phyloP scores from a whole-genome alignment of 2,888 invertebrate genomes.

The Cheilosia grossa region DNA sequence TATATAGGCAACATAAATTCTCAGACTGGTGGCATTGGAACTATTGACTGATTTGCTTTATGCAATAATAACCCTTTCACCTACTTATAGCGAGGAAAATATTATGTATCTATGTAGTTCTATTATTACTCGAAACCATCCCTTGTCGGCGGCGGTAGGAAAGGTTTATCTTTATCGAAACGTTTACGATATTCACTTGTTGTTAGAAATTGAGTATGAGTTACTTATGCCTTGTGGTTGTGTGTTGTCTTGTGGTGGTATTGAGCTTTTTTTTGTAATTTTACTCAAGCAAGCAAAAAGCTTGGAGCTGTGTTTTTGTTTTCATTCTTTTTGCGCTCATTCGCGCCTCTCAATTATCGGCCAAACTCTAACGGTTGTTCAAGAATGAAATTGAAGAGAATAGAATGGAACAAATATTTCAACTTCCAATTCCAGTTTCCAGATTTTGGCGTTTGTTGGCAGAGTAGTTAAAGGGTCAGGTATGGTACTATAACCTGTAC shows the following conservation, averaged over 20 bases:
- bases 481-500: too few species aligned
- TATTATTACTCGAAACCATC: slow-evolving; percentile 62
- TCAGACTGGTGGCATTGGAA: slow-evolving; percentile 59
- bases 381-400: too few species aligned
- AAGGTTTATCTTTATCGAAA: slow-evolving; percentile 26
- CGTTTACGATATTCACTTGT: not conserved
- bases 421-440: too few species aligned
- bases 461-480: too few species aligned
- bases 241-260: too few species aligned
- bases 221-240: slow-evolving; percentile 42
- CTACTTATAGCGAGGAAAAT: slow-evolving; percentile 33
- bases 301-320: slow-evolving; percentile 21
- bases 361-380: too few species aligned
- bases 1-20: too few species aligned
- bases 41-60: slow-evolving; percentile 60
- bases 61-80: slow-evolving; percentile 64
- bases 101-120: too few species aligned
- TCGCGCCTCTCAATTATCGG: too few species aligned
- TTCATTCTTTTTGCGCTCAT: slow-evolving; percentile 4
- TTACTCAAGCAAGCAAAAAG: slow-evolving; percentile 32
- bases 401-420: too few species aligned
- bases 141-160: slow-evolving; percentile 5
- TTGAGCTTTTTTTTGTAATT: slow-evolving; percentile 31
- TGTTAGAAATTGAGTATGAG: slow-evolving; percentile 55
- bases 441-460: too few species aligned